Conservation (phyloP, 2,113 vertebrate species). For the Sitta europaea region DNA sequence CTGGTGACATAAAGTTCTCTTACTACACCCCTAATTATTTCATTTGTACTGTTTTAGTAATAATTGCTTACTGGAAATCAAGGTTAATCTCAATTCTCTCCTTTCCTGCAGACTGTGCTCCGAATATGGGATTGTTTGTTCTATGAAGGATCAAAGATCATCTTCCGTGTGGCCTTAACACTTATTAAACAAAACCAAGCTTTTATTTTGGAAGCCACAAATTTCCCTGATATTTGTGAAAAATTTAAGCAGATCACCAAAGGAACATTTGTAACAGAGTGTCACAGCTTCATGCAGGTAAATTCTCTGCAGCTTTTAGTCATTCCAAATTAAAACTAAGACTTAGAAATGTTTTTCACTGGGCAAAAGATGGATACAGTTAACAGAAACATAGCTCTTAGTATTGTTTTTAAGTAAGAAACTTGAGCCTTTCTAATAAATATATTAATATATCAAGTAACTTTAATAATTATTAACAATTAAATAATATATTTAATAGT, state of each 20-base stretch:
- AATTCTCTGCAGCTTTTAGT: background rate
- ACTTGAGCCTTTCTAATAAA: background rate
- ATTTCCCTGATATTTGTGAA: constrained; percentile 86
- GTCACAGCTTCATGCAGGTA: constrained; percentile 93
- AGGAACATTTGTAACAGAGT: constrained; percentile 84
- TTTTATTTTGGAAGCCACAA: constrained; percentile 82
- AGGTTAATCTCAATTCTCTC: background rate
- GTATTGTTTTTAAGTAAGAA: background rate
- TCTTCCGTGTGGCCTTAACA: constrained; percentile 92
- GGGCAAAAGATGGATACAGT: background rate
- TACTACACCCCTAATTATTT: background rate
- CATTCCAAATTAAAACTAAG: background rate
- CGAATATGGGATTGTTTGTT: constrained; percentile 96
- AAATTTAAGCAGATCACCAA: constrained; percentile 88
- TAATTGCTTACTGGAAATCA: background rate
- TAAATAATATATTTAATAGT: background rate
- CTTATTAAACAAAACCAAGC: constrained; percentile 87
- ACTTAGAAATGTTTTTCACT: background rate
- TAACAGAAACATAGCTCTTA: background rate
- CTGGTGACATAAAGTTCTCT: background rate
- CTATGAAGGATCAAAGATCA: constrained; percentile 93
- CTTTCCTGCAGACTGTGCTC: constrained; percentile 84
- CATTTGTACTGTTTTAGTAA: background rate
- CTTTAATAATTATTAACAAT: background rate
- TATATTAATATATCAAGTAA: background rate